phyloP scores from a whole-genome alignment of 2,888 invertebrate species.

The Tethea ocularis region DNA sequence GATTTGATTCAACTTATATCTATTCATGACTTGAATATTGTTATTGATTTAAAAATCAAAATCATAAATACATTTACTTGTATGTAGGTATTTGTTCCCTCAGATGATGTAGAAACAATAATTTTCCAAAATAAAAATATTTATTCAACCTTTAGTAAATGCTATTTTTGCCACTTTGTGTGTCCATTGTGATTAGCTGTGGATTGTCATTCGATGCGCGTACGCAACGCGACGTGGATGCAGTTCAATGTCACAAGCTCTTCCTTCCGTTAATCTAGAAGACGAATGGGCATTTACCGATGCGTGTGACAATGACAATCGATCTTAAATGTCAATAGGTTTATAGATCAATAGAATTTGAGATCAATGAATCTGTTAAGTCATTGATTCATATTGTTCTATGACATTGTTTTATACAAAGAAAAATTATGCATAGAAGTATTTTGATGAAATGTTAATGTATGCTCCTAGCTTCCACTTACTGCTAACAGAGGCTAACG shows the following conservation, averaged over 20 bases:
- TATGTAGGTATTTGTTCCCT: no score
- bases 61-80: no score
- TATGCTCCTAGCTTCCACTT: not conserved
- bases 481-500: no score
- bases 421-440: not conserved
- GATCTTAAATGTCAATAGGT: constrained; percentile 55
- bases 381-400: constrained; percentile 2
- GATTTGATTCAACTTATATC: no score
- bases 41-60: no score
- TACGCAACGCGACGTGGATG: constrained; percentile 38
- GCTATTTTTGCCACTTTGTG: constrained; percentile 23
- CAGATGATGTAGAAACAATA: no score
- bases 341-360: constrained; percentile 44
- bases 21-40: no score
- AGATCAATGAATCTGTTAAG: constrained; percentile 25
- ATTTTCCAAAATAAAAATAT: no score
- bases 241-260: constrained; percentile 48
- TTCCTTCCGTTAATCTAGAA: constrained; percentile 74
- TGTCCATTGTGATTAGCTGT: constrained; percentile 24
- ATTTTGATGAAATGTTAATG: not conserved
- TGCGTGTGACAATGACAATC: constrained; percentile 31
- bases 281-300: constrained; percentile 22
- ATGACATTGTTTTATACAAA: not conserved
- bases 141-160: not conserved
- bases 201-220: constrained; percentile 50